Evolutionary conservation across 2,888 invertebrate species (phyloP).

Genomic region (Lepetodrilus schrolli): DNA sequence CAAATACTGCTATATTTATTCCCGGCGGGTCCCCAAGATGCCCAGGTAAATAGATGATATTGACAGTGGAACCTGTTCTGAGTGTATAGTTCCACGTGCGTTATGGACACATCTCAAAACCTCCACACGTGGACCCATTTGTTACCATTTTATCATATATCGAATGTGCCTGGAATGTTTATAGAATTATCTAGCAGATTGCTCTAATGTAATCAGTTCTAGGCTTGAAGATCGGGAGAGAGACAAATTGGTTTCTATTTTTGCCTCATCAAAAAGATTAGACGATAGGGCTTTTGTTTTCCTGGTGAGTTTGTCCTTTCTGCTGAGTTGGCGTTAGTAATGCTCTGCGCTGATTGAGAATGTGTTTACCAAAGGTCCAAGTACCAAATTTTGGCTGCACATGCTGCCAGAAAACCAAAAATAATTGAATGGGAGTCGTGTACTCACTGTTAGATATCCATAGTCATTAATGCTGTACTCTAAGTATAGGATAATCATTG

Average conservation of each 20-base stretch:
- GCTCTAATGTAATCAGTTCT: neutral
- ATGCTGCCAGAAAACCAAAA: too few species aligned
- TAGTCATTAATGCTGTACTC: too few species aligned
- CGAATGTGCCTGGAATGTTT: neutral
- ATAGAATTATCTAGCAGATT: neutral
- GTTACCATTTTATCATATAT: slow-evolving; percentile 4
- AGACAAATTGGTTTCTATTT: neutral
- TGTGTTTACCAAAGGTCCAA: too few species aligned
- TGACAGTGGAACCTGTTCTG: neutral
- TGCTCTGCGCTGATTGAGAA: too few species aligned
- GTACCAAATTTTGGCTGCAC: too few species aligned
- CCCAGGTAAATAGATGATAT: neutral
- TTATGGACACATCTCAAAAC: neutral
- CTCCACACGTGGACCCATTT: neutral
- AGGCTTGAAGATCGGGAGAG: neutral
- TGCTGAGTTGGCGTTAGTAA: too few species aligned
- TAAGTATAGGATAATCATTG: too few species aligned
- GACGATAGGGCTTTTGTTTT: too few species aligned
- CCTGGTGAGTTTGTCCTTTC: too few species aligned
- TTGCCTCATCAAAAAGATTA: too few species aligned
- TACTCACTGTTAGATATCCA: too few species aligned
- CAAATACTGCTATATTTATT: neutral
- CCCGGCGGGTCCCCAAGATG: neutral
- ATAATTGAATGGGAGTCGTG: too few species aligned
- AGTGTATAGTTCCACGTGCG: neutral